Evolutionary conservation across 2,797 vertebrate genomes (phyloP), one percentile per base, ranked within the genome.

Genomic region (Channa striata): DNA sequence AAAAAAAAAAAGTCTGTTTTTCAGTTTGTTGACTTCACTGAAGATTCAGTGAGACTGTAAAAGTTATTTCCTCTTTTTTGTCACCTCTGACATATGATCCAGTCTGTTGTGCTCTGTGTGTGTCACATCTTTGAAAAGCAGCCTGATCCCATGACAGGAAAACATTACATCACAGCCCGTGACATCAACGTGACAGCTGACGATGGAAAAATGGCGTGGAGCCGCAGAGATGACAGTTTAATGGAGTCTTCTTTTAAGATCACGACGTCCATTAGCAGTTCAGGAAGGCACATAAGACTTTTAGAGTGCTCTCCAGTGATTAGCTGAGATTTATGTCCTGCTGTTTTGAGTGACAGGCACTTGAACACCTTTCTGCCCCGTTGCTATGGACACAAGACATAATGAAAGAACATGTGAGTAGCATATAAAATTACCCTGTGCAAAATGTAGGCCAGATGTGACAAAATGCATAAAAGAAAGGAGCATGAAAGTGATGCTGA

Each of bases 291-390:
- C 89, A 58, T 83, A 60, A 80, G 77, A 68, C 73, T 75, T 75
- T 84, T 20, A 74, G 63, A 82, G 80, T 62, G 74, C 86, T 80
- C 83, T 77, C 62, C 77, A 65, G 73, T 65, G 69, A 81, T 73
- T 72, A 65, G 33, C 81, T 56, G 76, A 73, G 36, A 67, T 77
- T 93, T 94, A 96, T 72, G 92, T 94, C 86, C 91, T 94, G 66
- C 88, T 91, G 40, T 90, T 93, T 80, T 92, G 95, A 78, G 92
- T 93, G 49, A 95, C 94, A 37, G 95, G 92, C 85, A 96, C 94
- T 87, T 95, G 93, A 68, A 95, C 93, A 54, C 94, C 95, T 86
- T 96, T 96, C 92, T 96, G 95, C 90, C 96, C 96, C 0, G 86
- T 78, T 56, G 96, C 96, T 96, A 74, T 77, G 60, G 77, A 88